Percentiles rank a stretch among this genome's conserved stretches.
Evolutionary conservation across 1,140 invertebrate species (phyloP).

Genomic region (Hycleus cichorii): DNA sequence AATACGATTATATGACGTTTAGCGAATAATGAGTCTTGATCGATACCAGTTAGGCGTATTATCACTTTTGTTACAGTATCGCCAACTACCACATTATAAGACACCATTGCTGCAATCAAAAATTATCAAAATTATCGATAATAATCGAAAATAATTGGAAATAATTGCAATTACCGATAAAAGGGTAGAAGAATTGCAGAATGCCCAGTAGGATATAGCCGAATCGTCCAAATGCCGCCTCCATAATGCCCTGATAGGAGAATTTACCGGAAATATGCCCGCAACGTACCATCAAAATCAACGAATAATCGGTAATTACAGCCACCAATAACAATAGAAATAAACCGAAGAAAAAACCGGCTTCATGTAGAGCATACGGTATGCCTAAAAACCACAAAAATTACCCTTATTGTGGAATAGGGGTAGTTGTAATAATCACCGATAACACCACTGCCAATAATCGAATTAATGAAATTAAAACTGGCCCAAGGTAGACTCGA

Average conservation of each 20-base stretch:
- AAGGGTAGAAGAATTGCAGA: slow-evolving; percentile 80
- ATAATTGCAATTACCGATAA: slow-evolving; percentile 61
- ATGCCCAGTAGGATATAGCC: slow-evolving; percentile 72
- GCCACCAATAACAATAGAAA: slow-evolving; percentile 68
- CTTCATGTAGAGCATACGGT: slow-evolving; percentile 73
- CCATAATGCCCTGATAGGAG: slow-evolving; percentile 80
- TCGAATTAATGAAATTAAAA: slow-evolving; percentile 92
- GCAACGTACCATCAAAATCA: slow-evolving; percentile 73
- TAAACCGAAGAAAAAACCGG: slow-evolving; percentile 73
- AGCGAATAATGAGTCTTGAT: slow-evolving; percentile 51
- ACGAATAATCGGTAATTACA: slow-evolving; percentile 74
- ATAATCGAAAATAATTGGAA: neutral
- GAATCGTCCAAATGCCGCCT: slow-evolving; percentile 70
- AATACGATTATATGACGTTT: slow-evolving; percentile 71
- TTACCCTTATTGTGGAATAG: too few species aligned
- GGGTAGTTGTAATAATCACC: slow-evolving; percentile 44
- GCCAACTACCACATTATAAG: slow-evolving; percentile 84
- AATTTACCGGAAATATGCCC: slow-evolving; percentile 73
- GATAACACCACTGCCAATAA: slow-evolving; percentile 84
- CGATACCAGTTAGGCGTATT: slow-evolving; percentile 53
- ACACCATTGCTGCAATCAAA: slow-evolving; percentile 68
- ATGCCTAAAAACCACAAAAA: slow-evolving; percentile 51
- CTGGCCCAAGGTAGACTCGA: slow-evolving; percentile 68
- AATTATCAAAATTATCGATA: slow-evolving; percentile 31
- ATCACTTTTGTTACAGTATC: slow-evolving; percentile 83